Conservation (phyloP, 1,140 invertebrate genomes). For the Episyrphus balteatus region DNA sequence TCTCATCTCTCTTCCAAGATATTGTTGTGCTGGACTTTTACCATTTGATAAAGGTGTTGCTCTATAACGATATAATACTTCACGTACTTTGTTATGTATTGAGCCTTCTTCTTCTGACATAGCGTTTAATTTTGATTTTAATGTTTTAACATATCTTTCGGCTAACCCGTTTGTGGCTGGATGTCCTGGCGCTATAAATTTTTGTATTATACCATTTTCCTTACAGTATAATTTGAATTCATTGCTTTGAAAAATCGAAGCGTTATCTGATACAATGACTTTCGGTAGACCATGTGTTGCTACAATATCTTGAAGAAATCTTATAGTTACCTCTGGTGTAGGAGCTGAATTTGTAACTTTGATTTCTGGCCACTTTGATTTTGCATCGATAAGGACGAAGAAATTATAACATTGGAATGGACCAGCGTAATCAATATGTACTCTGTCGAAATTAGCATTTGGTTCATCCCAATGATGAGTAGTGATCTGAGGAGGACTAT, state of each 20-base stretch:
- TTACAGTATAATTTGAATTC: neutral
- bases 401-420: conserved; percentile 15
- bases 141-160: conserved; percentile 26
- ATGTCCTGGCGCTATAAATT: conserved; percentile 23
- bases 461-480: neutral
- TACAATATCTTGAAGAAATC: conserved; percentile 3
- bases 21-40: neutral
- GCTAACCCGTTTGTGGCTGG: conserved; percentile 30
- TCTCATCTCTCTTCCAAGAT: conserved; percentile 3
- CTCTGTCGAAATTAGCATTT: neutral
- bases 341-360: neutral
- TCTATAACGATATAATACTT: conserved; percentile 1
- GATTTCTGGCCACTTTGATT: conserved; percentile 29
- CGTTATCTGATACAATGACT: conserved; percentile 2
- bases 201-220: conserved; percentile 2
- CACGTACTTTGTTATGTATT: conserved; percentile 2
- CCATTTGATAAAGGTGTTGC: conserved; percentile 1
- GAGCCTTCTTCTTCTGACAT: conserved; percentile 7
- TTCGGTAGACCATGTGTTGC: neutral
- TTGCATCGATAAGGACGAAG: conserved; percentile 22
- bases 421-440: conserved; percentile 21
- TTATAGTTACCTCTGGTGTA: conserved; percentile 2
- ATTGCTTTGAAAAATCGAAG: neutral
- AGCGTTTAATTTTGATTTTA: conserved; percentile 20
- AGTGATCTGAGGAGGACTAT: neutral